These are phyloP conservation scores for Scalopus aquaticus DNA, from an alignment of 2,113 vertebrate species.

Conservation along the genomic window DNA sequence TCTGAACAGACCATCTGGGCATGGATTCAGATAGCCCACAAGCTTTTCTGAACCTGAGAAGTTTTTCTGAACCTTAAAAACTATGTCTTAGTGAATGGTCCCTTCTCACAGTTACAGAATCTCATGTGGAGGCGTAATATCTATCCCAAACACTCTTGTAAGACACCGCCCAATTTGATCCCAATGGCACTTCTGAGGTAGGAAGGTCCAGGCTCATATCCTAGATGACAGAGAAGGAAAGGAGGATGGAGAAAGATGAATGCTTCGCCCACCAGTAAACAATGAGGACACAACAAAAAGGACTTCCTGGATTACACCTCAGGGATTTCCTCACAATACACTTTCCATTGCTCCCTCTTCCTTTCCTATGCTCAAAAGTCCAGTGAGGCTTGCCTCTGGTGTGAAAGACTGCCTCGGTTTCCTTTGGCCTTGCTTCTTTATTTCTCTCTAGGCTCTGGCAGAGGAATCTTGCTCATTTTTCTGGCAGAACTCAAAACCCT, in stretches of 20 bases:
- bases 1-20: background rate
- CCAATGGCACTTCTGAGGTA: background rate
- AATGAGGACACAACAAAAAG: background rate
- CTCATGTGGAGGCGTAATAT: background rate
- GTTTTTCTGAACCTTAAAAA: slow-evolving; percentile 27
- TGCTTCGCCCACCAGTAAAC: background rate
- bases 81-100: background rate
- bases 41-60: slow-evolving; percentile 28
- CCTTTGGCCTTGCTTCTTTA: slow-evolving; percentile 41
- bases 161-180: background rate
- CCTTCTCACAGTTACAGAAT: background rate
- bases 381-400: background rate
- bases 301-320: background rate
- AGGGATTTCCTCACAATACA: background rate
- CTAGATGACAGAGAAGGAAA: background rate
- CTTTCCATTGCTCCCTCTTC: background rate
- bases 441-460: slow-evolving; percentile 24
- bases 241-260: background rate
- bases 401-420: background rate
- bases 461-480: slow-evolving; percentile 61
- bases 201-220: too few species aligned
- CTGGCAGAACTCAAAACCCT: slow-evolving; percentile 30
- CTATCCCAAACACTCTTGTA: background rate
- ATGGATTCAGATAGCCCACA: background rate
- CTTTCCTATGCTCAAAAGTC: background rate